Base-by-base conservation (phyloP, 2,888 invertebrate genomes). In the Vesta saturnalis region DNA sequence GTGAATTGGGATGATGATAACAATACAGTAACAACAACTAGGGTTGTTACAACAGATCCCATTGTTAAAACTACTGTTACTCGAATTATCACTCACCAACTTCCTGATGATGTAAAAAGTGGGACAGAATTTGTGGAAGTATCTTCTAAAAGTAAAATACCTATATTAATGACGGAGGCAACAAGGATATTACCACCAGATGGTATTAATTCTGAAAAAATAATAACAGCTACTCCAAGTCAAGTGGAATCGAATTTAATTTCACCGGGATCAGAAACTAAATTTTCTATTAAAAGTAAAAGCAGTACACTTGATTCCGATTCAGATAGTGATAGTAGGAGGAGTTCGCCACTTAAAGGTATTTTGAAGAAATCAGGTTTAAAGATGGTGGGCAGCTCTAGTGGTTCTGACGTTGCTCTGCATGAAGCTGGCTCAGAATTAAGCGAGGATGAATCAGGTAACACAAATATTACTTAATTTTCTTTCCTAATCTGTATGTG, bases 381-480 rank as follows among this genome's bases (percentile, higher is more conserved):
- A 76, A 83, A 86, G 78, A 87, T 87, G 39, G 80, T 88, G 65
- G 89, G 89, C 74, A 89, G 89, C 77, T 89, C 89, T 69, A 89
- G 89, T 78, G 89, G 89, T 62, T 89, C 89, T 35, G 89, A 90
- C 79, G 85, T 89, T 67, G 89, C 89, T 68, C 84, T 89, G 69
- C 89, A 89, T 80, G 89, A 89, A 82, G 85, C 84, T 67, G 89
- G 89, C 64, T 87, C 87, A 54, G 89, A 89, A 77, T 84, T 88
- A 70, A 89, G 89, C 79, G 88, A 88, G 77, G 88, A 88, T 80
- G 88, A 89, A 83, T 87, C 88, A 87, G 89, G 89, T 89, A 87
- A 82, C 84, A 79, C 82, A 80, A 47, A 16, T 12, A 43, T 43
- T n/a, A 43, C 1, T 14, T 16, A 47, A 1, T 60, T 61, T 60